Base-by-base conservation (phyloP, 1,140 invertebrate species). In the Aphaenogaster floridana region DNA sequence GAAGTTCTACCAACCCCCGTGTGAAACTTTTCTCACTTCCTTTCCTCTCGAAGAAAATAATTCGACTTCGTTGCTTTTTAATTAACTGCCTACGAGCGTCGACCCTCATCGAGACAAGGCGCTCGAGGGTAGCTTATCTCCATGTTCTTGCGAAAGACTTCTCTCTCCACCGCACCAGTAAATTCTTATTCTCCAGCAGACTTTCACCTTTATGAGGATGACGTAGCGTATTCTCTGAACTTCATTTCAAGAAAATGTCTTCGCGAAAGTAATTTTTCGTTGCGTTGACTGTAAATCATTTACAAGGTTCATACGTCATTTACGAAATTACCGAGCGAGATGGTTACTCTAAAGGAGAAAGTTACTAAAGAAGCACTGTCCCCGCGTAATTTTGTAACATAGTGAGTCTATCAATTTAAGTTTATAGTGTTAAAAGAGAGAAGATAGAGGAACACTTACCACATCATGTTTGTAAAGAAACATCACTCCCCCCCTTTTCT, bases 41-140 rank as follows among this genome's bases (percentile, higher is more conserved):
- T 79, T 71, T 59, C 69, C 39, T 59, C 48, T 48, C 69, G 15
- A 48, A 63, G 54, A 77, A 84, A 81, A 86, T 90, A 86, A 91
- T 91, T 91, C 89, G 69, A 89, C 87, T 90, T 86, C 39, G 85
- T 71, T 64, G 80, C 80, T 91, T 91, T 91, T 91, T 91, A 90
- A 91, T 91, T 91, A 91, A 91, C 90, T 68, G 69, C 59, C 59
- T 87, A 42, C 61, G 42, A 78, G 64, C 74, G 15, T 54, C 83
- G 50, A 59, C 83, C 54, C 66, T 72, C 50, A 39, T 64, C 85
- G 77, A 78, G 52, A 66, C n/a, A 63, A 76, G 52, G 42, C 36
- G 36, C 39, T 54, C 48, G 74, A 69, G 80, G 80, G 81, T 80
- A 45, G 81, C 81, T 88, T 88, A 88, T 91, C 78, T 86, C 64